Percentiles rank a stretch among this genome's conserved stretches.
These are phyloP conservation scores for Neogale vison DNA, from an alignment of 2,113 vertebrate species.

Conservation along the genomic window DNA sequence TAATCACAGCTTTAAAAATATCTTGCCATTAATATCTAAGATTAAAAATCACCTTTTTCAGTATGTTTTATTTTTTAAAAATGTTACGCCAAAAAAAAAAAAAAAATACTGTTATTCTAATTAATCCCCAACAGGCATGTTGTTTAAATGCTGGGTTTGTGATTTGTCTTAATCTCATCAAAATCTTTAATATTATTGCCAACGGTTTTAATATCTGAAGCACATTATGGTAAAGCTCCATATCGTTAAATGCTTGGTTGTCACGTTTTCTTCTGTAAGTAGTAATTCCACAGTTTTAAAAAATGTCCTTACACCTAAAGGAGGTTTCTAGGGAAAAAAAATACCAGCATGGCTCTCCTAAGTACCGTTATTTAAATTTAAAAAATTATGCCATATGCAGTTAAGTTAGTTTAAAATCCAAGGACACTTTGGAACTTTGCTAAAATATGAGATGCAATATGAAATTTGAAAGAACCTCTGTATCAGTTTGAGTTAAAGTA, in stretches of 20 bases:
- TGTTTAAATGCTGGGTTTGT: neutral
- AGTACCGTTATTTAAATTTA: neutral
- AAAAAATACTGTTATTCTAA: neutral
- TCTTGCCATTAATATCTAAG: neutral
- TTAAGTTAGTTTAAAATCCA: neutral
- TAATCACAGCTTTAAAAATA: neutral
- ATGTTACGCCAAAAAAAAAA: neutral
- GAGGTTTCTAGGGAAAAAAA: neutral
- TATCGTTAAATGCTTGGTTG: neutral
- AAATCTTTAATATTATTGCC: neutral
- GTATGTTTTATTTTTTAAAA: neutral
- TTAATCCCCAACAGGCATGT: neutral
- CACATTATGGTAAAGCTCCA: neutral
- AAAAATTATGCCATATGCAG: neutral
- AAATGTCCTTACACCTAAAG: neutral
- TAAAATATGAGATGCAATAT: neutral
- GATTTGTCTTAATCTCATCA: slow-evolving; percentile 15
- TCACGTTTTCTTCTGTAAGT: neutral
- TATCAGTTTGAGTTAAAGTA: neutral
- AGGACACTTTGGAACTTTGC: neutral
- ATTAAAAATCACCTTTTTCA: neutral
- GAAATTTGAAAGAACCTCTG: neutral
- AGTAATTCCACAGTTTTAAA: neutral
- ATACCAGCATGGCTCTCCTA: neutral
- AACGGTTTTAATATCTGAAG: neutral